A percentile compares a stretch with the other conserved stretches of the same genome.
These are phyloP conservation scores for Eledone cirrhosa DNA, from an alignment of 2,888 invertebrate genomes.

Conservation along the genomic window DNA sequence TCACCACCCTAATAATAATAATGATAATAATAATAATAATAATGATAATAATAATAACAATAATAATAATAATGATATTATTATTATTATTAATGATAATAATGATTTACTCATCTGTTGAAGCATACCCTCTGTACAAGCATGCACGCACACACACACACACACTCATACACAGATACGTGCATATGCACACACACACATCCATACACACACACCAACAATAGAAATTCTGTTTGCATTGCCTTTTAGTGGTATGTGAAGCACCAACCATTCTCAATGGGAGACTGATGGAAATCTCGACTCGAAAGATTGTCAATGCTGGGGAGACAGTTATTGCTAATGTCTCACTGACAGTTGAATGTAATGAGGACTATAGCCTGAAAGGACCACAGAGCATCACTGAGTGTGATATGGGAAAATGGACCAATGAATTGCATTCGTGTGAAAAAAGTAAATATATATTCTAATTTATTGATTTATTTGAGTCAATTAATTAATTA, in stretches of 20 bases:
- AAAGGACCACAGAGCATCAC: background rate
- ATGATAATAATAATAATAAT: too few species aligned
- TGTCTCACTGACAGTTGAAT: background rate
- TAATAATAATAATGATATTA: too few species aligned
- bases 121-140: too few species aligned
- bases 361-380: background rate
- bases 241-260: constrained; percentile 5
- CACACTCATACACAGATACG: too few species aligned
- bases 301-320: background rate
- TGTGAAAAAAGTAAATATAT: constrained; percentile 8
- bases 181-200: too few species aligned
- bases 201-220: background rate
- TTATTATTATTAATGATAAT: too few species aligned
- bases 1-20: too few species aligned
- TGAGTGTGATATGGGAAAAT: constrained; percentile 3
- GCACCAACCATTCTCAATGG: background rate
- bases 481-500: too few species aligned
- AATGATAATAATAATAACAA: too few species aligned
- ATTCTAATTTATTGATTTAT: background rate
- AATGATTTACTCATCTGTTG: too few species aligned
- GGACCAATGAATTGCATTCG: background rate
- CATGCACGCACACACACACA: too few species aligned
- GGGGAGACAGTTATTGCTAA: background rate
- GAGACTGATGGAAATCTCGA: background rate
- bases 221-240: background rate